Percentiles rank a stretch among this genome's conserved stretches.
Conservation (phyloP, 2,888 invertebrate species). For the Rhingia campestris region DNA sequence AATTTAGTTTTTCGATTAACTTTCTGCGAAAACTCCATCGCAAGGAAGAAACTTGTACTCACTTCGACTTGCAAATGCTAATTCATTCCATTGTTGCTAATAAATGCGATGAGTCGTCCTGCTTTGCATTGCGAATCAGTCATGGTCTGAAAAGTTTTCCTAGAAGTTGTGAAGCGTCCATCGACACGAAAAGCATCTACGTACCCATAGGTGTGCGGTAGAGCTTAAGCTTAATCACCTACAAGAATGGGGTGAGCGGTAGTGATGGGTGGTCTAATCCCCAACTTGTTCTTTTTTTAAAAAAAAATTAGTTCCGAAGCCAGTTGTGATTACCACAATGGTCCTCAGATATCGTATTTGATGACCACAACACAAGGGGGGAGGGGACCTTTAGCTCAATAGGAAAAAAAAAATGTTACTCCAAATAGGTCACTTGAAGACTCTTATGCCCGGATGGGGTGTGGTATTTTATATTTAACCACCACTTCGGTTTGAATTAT, state of each 20-base stretch:
- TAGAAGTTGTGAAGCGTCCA: slow-evolving; percentile 26
- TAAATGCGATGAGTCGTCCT: slow-evolving; percentile 68
- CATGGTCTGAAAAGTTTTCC: slow-evolving; percentile 61
- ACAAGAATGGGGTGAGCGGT: slow-evolving; percentile 1
- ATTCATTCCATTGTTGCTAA: slow-evolving; percentile 71
- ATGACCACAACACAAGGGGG: not conserved
- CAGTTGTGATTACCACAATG: not conserved
- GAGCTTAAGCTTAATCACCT: slow-evolving; percentile 41
- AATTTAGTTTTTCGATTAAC: slow-evolving; percentile 70
- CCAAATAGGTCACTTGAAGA: slow-evolving; percentile 47
- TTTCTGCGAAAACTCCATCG: slow-evolving; percentile 41
- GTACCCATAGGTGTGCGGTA: slow-evolving; percentile 15
- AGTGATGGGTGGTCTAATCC: slow-evolving; percentile 23
- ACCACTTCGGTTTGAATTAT: slow-evolving; percentile 31
- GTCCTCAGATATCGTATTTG: not conserved
- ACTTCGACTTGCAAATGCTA: slow-evolving; percentile 65
- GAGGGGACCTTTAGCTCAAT: slow-evolving; percentile 30
- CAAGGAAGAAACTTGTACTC: slow-evolving; percentile 8
- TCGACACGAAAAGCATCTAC: not conserved
- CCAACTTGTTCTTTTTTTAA: not conserved
- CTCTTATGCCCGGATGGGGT: slow-evolving; percentile 17
- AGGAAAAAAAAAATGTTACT: slow-evolving; percentile 13
- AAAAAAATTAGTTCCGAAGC: not conserved
- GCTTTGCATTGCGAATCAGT: slow-evolving; percentile 68
- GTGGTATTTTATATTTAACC: slow-evolving; percentile 37